Base-by-base conservation (phyloP, 2,888 invertebrate genomes). In the Fragum fragum region DNA sequence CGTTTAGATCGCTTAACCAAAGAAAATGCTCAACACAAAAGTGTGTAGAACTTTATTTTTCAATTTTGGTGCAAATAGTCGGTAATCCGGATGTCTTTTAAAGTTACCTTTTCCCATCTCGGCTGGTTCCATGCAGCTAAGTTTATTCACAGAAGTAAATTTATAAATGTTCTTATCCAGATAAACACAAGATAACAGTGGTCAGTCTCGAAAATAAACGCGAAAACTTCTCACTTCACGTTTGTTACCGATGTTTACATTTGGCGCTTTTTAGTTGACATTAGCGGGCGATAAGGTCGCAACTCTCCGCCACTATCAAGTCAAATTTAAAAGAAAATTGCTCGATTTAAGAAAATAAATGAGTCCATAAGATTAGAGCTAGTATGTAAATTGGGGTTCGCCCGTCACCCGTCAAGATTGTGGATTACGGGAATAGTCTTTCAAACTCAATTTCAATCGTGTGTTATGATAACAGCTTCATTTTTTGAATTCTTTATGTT, bases 261-360 rank as follows among this genome's bases (percentile, higher is more conserved):
- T 71, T 71, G 23, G 36, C 71, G 55, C 71, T 55, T 57, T 71
- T 55, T 14, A 71, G 55, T 71, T 71, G 53, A 55, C 71, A 71
- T 71, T 55, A 55, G 6, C 18, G 36, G n/a, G 21, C 42, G 66
- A 66, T 66, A 66, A 39, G 66, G 23, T 39, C 26, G 66, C 36
- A 42, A 66, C 66, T 39, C 18, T 66, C 66, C 42, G 18, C 66
- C 42, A 66, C 42, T 66, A 66, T 66, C 66, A 42, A 23, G 11
- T 9, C 21, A 66, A 47, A 36, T 66, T 66, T 66, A 36, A 42
- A 42, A 66, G 66, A 42, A 66, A 42, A 66, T 66, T 42, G 66
- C 42, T 36, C 36, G 66, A 66, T 66, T 66, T 66, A 42, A n/a
- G 66, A 36, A 21, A 66, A 66, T 66, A 66, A 66, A 66, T 66